Evolutionary conservation across 1,140 invertebrate species (phyloP).

Genomic region (Drosophila tropicalis): DNA sequence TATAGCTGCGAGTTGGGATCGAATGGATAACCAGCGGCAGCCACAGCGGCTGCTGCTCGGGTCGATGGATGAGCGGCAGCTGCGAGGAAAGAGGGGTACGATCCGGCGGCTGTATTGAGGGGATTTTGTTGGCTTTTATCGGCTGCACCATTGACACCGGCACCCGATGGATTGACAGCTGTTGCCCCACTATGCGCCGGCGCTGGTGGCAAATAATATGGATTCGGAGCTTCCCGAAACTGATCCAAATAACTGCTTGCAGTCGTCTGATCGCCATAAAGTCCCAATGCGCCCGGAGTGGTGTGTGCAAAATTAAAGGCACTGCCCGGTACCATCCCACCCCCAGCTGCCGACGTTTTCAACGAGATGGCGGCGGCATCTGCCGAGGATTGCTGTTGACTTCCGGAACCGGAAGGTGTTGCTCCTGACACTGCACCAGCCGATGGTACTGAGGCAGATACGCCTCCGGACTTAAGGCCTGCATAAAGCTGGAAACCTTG

Average conservation of each 20-base stretch:
- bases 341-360: slow-evolving; percentile 85
- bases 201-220: slow-evolving; percentile 85
- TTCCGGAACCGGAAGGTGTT: neutral
- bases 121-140: slow-evolving; percentile 63
- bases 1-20: slow-evolving; percentile 87
- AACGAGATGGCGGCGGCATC: slow-evolving; percentile 85
- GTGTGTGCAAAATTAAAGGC: slow-evolving; percentile 88
- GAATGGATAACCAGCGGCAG: slow-evolving; percentile 85
- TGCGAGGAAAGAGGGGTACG: slow-evolving; percentile 70
- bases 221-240: slow-evolving; percentile 85
- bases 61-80: slow-evolving; percentile 82
- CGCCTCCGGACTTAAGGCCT: slow-evolving; percentile 82
- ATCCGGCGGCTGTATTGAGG: slow-evolving; percentile 64
- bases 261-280: slow-evolving; percentile 85
- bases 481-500: slow-evolving; percentile 85
- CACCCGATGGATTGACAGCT: slow-evolving; percentile 61
- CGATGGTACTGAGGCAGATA: slow-evolving; percentile 53
- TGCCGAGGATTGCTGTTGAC: slow-evolving; percentile 77
- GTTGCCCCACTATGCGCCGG: slow-evolving; percentile 83
- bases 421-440: slow-evolving; percentile 17
- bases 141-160: slow-evolving; percentile 72
- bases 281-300: slow-evolving; percentile 84
- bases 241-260: slow-evolving; percentile 86
- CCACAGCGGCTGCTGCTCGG: slow-evolving; percentile 79
- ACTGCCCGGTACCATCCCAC: slow-evolving; percentile 86